Conservation (phyloP, 2,113 vertebrate species). For the Falcunculus frontatus region DNA sequence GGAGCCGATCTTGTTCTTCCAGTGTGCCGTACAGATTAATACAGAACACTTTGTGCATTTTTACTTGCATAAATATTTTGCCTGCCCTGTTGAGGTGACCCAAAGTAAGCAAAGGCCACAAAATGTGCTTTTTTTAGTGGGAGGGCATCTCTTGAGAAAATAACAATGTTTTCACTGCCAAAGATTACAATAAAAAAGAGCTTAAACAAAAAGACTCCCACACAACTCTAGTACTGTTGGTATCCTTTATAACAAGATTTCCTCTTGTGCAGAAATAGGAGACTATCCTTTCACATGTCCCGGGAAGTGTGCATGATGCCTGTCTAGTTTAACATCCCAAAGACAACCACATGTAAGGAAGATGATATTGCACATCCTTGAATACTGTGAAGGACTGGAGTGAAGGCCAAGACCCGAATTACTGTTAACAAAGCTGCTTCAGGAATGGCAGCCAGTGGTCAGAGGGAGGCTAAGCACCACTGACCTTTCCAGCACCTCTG, state of each 20-base stretch:
- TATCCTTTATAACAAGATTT: not conserved
- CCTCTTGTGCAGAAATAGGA: not conserved
- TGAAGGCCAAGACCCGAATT: not conserved
- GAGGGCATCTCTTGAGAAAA: not conserved
- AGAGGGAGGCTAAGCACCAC: not conserved
- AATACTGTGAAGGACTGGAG: not conserved
- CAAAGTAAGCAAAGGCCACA: not conserved
- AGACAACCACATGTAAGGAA: not conserved
- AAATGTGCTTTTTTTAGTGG: not conserved
- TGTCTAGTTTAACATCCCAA: not conserved
- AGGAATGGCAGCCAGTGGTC: not conserved
- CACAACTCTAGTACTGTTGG: not conserved
- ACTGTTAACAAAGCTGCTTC: not conserved
- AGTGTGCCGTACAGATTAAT: not conserved
- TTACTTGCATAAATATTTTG: not conserved
- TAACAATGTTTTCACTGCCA: not conserved
- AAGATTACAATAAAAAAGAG: not conserved
- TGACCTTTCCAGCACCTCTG: not conserved
- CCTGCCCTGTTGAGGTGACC: not conserved
- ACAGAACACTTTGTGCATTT: not conserved
- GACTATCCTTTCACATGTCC: not conserved
- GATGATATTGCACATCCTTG: not conserved
- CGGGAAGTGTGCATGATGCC: rapidly evolving
- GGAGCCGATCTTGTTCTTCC: not conserved
- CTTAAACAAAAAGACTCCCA: not conserved